phyloP scores from a whole-genome alignment of 2,113 vertebrate genomes.

The Gasterosteus nipponicus region DNA sequence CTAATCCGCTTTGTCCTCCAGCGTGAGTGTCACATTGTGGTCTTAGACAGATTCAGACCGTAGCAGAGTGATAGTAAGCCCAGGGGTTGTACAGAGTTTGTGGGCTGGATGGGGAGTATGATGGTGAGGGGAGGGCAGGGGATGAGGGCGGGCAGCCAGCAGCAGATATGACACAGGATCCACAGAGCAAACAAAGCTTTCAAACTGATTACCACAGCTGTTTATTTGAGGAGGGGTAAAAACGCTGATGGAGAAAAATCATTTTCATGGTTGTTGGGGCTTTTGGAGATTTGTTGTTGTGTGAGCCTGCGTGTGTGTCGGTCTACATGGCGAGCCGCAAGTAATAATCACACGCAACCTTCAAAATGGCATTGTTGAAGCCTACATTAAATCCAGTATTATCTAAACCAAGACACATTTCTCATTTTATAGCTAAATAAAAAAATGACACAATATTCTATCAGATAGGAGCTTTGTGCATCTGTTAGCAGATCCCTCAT shows the following conservation, averaged over 20 bases:
- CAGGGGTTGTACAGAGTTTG: slow-evolving; percentile 45
- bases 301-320: slow-evolving; percentile 3
- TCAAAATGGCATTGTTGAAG: slow-evolving; percentile 7
- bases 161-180: slow-evolving; percentile 66
- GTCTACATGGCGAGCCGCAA: neutral
- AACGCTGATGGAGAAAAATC: slow-evolving; percentile 71
- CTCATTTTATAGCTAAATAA: neutral
- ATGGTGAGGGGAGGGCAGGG: neutral
- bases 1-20: slow-evolving; percentile 79
- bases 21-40: slow-evolving; percentile 65
- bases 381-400: slow-evolving; percentile 20
- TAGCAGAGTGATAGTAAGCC: slow-evolving; percentile 51
- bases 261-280: slow-evolving; percentile 49
- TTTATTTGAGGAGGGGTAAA: slow-evolving; percentile 69
- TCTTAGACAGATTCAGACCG: slow-evolving; percentile 63
- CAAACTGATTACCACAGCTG: slow-evolving; percentile 81
- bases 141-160: slow-evolving; percentile 30
- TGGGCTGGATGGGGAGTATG: slow-evolving; percentile 49
- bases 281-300: slow-evolving; percentile 21
- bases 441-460: slow-evolving; percentile 1
- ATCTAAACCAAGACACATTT: slow-evolving; percentile 7
- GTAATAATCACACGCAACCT: slow-evolving; percentile 15
- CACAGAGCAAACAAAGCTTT: slow-evolving; percentile 79
- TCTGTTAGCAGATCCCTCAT: slow-evolving; percentile 8
- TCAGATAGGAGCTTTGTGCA: slow-evolving; percentile 1